Evolutionary conservation across 1,140 invertebrate genomes (phyloP), one percentile per base, ranked within the genome.

Genomic region (Zaprionus vittiger): DNA sequence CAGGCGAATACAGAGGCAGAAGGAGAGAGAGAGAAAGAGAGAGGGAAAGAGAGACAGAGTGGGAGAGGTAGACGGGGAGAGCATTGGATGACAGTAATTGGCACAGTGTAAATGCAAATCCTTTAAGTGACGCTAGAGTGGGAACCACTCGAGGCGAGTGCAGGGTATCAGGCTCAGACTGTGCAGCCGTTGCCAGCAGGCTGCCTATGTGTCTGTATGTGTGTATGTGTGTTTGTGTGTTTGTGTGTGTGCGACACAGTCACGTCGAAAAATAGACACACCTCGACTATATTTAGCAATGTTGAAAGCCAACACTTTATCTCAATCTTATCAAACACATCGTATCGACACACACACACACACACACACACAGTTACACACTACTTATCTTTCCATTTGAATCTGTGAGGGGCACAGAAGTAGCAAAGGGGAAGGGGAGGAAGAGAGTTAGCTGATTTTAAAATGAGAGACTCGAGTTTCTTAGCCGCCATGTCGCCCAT

Each of bases 401-500:
- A 57, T 63, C 57, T 54, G 49, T 28, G 20, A 57, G 20, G 1
- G 28, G 26, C n/a, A 61, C 9, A 15, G 34, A 6, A 59, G 17
- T 22, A 12, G 9, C 31, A 54, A 11, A 11, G 7, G 15, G 28
- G 5, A 17, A 14, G 28, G 20, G 22, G 37, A 24, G 26, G 2
- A 20, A 57, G 26, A 17, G 26, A 56, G n/a, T 38, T 15, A 38
- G 37, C 37, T 38, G 41, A 44, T n/a, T n/a, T 44, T 7, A 44
- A n/a, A 44, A 17, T 7, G 5, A 44, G 17, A 44, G 9, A 54
- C 49, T 15, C 41, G 28, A 34, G 38, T 41, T 65, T 41, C 69
- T 54, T 71, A 84, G 81, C 84, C 81, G 54, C 7, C 44, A 61
- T 81, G 81, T 84, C 81, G 82, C 82, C 81, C 28, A 37, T 66